phyloP scores from a whole-genome alignment of 2,113 vertebrate species.

The Clarias gariepinus region DNA sequence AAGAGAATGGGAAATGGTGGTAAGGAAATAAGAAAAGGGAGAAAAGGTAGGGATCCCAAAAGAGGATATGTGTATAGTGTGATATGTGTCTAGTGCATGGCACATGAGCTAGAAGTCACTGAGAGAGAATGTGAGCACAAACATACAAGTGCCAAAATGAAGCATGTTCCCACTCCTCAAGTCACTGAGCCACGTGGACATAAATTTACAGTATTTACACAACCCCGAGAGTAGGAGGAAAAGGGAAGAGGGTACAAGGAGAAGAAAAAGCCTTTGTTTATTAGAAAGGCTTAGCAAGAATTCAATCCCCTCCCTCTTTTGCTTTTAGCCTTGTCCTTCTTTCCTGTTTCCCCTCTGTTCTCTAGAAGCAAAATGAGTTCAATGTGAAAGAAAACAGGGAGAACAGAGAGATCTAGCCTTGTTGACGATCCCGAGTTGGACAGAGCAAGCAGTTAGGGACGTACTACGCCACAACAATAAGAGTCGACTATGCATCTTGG shows the following conservation, averaged over 20 bases:
- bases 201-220: slow-evolving; percentile 38
- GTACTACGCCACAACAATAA: background rate
- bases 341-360: slow-evolving; percentile 3
- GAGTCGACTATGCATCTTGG: background rate
- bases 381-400: background rate
- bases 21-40: background rate
- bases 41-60: background rate
- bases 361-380: background rate
- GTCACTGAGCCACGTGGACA: slow-evolving; percentile 39
- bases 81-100: background rate
- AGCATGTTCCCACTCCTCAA: slow-evolving; percentile 30
- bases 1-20: background rate
- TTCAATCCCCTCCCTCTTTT: background rate
- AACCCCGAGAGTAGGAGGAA: slow-evolving; percentile 13
- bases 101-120: background rate
- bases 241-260: background rate
- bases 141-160: slow-evolving; percentile 8
- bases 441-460: background rate
- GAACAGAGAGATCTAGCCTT: background rate
- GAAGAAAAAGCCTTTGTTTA: slow-evolving; percentile 34
- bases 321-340: background rate
- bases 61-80: background rate
- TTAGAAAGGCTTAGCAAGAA: slow-evolving; percentile 9
- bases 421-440: background rate
- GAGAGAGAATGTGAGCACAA: background rate